Evolutionary conservation across 1,140 invertebrate genomes (phyloP).

Genomic region (Pseudomyrmex dendroicus): DNA sequence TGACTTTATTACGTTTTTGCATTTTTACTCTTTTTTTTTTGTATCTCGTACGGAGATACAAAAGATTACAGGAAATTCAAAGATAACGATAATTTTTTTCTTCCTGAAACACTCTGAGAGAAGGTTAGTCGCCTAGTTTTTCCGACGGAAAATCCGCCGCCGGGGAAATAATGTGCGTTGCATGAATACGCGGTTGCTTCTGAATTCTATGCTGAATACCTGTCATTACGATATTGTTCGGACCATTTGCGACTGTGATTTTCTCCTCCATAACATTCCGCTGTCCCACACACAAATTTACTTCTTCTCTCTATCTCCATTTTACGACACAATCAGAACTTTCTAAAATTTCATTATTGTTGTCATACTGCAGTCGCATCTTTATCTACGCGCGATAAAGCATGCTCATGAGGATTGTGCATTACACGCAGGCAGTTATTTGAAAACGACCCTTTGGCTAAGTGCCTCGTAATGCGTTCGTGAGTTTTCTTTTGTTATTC

Average conservation of each 20-base stretch:
- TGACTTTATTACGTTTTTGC: too few species aligned
- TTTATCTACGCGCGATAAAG: conserved; percentile 37
- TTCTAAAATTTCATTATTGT: conserved; percentile 46
- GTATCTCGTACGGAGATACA: neutral
- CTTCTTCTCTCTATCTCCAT: conserved; percentile 37
- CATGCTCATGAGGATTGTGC: neutral
- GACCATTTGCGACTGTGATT: conserved; percentile 39
- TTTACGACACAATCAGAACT: conserved; percentile 37
- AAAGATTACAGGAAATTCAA: neutral
- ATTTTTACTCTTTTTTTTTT: too few species aligned
- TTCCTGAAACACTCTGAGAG: neutral
- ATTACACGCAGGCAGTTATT: conserved; percentile 1
- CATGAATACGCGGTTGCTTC: conserved; percentile 17
- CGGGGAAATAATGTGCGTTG: neutral
- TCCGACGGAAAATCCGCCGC: conserved; percentile 9
- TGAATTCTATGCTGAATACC: conserved; percentile 20
- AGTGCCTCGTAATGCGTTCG: too few species aligned
- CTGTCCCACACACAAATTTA: conserved; percentile 46
- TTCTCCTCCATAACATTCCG: conserved; percentile 33
- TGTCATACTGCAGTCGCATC: neutral
- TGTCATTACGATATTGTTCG: conserved; percentile 52
- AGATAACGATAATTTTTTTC: neutral
- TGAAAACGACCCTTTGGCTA: too few species aligned
- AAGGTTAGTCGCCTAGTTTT: conserved; percentile 8
- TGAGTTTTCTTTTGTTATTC: too few species aligned